Evolutionary conservation across 2,888 invertebrate species (phyloP).

Genomic region (Cheilosia vernalis): DNA sequence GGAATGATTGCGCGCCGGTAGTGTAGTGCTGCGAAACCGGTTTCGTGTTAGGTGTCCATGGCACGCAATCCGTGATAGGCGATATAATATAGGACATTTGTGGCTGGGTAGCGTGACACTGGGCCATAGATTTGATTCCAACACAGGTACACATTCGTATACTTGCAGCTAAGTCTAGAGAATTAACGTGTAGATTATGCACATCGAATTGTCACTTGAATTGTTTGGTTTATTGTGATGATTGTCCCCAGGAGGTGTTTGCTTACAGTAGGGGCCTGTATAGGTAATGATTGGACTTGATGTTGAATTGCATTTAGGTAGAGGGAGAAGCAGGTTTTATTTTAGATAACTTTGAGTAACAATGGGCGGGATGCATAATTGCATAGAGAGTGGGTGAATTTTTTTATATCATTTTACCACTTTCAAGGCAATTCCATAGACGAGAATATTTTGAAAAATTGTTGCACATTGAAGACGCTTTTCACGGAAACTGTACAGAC

Average conservation of each 20-base stretch:
- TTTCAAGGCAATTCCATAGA: too few species aligned
- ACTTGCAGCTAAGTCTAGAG: constrained; percentile 35
- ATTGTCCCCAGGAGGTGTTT: constrained; percentile 52
- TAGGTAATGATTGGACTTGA: not conserved
- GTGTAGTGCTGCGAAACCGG: constrained; percentile 24
- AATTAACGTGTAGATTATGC: constrained; percentile 72
- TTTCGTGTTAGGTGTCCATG: constrained; percentile 71
- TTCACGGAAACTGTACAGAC: too few species aligned
- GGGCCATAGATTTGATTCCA: constrained; percentile 67
- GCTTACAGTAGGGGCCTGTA: not conserved
- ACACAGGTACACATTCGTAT: constrained; percentile 30
- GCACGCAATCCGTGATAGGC: constrained; percentile 68
- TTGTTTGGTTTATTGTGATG: constrained; percentile 68
- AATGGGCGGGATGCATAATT: too few species aligned
- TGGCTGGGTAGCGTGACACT: constrained; percentile 66
- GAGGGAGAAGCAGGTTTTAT: too few species aligned
- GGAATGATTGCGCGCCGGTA: constrained; percentile 27
- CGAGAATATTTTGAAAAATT: too few species aligned
- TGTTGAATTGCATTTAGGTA: too few species aligned
- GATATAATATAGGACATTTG: constrained; percentile 31
- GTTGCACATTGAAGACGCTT: too few species aligned
- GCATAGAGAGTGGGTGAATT: too few species aligned
- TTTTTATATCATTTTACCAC: too few species aligned
- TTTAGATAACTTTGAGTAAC: too few species aligned
- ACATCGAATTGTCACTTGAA: constrained; percentile 74